phyloP scores from a whole-genome alignment of 2,888 invertebrate genomes.

The Epirrhoe alternata region DNA sequence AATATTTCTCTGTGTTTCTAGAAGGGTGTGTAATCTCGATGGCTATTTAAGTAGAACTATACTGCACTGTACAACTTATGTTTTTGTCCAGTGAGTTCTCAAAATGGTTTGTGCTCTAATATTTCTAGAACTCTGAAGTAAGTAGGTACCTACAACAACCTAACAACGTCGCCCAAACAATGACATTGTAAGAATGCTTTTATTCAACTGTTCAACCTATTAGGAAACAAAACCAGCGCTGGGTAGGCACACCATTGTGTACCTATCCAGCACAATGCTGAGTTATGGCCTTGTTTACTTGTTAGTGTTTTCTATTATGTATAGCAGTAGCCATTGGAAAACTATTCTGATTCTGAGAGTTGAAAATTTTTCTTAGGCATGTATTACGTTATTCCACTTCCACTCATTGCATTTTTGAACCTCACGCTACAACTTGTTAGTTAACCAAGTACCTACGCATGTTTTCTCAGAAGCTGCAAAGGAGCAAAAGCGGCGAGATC shows the following conservation, averaged over 20 bases:
- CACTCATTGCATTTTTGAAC: not conserved
- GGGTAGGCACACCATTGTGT: too few relatives aligned
- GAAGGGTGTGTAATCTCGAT: conserved; percentile 2
- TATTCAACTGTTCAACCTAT: not conserved
- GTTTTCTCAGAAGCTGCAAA: conserved; percentile 64
- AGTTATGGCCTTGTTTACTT: too few relatives aligned
- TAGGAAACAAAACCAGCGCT: too few relatives aligned
- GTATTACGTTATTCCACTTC: too few relatives aligned
- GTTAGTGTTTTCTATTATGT: too few relatives aligned
- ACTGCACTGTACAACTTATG: not conserved
- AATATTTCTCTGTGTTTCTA: not conserved
- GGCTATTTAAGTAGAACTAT: not conserved
- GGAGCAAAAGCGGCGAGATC: conserved; percentile 83
- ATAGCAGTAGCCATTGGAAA: too few relatives aligned
- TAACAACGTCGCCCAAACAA: not conserved
- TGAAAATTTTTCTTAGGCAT: too few relatives aligned
- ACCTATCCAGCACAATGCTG: too few relatives aligned
- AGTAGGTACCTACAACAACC: too few relatives aligned
- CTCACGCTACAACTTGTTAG: not conserved
- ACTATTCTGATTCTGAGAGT: too few relatives aligned
- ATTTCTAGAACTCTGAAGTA: not conserved
- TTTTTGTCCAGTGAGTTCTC: not conserved
- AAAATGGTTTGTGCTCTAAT: not conserved
- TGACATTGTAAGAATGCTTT: not conserved
- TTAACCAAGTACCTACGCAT: not conserved